Conservation (phyloP, 2,888 invertebrate genomes). For the Troides aeacus region DNA sequence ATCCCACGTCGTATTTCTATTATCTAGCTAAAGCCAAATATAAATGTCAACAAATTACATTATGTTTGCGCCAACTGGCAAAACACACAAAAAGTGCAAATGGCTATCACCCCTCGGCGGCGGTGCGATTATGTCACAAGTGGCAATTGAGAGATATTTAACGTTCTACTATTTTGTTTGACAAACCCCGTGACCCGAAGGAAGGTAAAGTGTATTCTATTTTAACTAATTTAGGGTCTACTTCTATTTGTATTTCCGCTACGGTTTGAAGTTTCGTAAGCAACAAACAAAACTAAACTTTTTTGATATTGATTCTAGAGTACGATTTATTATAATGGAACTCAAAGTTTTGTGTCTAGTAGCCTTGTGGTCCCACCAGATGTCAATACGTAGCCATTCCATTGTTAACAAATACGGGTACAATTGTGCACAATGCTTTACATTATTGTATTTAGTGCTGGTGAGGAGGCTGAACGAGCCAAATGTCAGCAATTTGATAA, state of each 20-base stretch:
- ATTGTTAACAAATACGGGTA: constrained; percentile 76
- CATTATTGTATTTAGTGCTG: constrained; percentile 68
- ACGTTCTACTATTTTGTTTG: constrained; percentile 43
- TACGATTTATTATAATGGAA: constrained; percentile 9
- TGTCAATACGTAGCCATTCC: constrained; percentile 62
- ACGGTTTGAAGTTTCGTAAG: not conserved
- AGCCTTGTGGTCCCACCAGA: constrained; percentile 54
- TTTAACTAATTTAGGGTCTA: constrained; percentile 5
- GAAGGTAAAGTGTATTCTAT: constrained; percentile 18
- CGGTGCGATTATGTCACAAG: constrained; percentile 59
- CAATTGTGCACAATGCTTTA: constrained; percentile 70
- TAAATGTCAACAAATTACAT: constrained; percentile 50
- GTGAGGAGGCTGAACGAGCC: constrained; percentile 59
- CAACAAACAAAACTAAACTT: constrained; percentile 12
- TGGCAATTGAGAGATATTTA: constrained; percentile 56
- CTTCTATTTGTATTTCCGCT: constrained; percentile 7
- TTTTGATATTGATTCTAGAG: not conserved
- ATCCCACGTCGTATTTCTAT: constrained; percentile 21
- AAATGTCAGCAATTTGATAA: constrained; percentile 73
- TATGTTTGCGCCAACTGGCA: constrained; percentile 56
- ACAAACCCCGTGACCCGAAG: constrained; percentile 1
- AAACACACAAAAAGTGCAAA: constrained; percentile 63
- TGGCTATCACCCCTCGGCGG: constrained; percentile 52
- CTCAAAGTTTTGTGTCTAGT: constrained; percentile 20
- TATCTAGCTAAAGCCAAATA: constrained; percentile 39